Conservation (phyloP, 1,140 invertebrate species). For the Drosophila bifasciata region DNA sequence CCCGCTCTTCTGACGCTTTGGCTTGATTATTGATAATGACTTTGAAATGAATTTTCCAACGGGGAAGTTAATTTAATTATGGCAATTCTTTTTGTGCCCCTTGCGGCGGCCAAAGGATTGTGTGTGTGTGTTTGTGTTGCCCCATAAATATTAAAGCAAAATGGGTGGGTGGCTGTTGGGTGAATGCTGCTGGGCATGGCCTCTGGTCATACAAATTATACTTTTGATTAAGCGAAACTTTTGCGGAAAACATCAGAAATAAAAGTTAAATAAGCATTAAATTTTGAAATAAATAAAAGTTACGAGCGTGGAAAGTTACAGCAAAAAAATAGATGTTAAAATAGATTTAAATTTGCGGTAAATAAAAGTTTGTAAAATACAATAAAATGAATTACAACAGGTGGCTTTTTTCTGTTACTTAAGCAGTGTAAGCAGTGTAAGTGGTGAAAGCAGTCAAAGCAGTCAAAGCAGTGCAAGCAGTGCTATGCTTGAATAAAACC, state of each 20-base stretch:
- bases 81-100: conserved; percentile 59
- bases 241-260: background rate
- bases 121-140: background rate
- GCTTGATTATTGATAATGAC: conserved; percentile 80
- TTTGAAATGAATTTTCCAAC: conserved; percentile 74
- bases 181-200: background rate
- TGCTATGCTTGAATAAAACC: too few relatives aligned
- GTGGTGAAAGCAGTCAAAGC: too few relatives aligned
- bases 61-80: conserved; percentile 78
- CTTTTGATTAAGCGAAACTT: conserved; percentile 12
- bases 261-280: too few relatives aligned
- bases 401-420: too few relatives aligned
- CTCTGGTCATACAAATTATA: conserved; percentile 34
- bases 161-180: background rate
- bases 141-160: background rate
- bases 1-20: conserved; percentile 9
- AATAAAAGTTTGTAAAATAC: too few relatives aligned
- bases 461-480: too few relatives aligned
- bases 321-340: too few relatives aligned
- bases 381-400: too few relatives aligned
- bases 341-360: too few relatives aligned
- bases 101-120: conserved; percentile 15
- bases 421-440: too few relatives aligned
- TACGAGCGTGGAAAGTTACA: too few relatives aligned
- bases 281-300: background rate